These are phyloP conservation scores for Andrena flavipes DNA, from an alignment of 2,888 invertebrate species.

Conservation along the genomic window DNA sequence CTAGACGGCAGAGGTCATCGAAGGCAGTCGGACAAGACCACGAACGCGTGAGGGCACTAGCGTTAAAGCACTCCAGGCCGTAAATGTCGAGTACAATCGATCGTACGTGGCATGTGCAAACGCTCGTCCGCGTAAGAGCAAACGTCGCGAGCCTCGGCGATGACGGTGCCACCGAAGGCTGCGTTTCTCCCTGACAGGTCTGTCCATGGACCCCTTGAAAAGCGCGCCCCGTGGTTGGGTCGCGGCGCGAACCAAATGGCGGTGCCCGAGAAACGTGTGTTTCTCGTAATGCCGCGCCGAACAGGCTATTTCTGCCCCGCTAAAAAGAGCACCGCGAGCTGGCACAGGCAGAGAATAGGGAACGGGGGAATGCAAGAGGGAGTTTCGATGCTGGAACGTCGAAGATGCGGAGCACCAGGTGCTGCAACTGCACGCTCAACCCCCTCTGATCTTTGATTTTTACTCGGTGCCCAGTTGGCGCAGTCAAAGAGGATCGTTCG, in stretches of 20 bases:
- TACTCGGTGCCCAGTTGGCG: constrained; percentile 11
- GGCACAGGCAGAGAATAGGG: constrained; percentile 28
- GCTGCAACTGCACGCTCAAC: constrained; percentile 50
- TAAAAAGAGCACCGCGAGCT: constrained; percentile 57
- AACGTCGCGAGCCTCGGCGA: constrained; percentile 14
- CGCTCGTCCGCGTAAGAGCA: neutral
- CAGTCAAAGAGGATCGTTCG: constrained; percentile 31
- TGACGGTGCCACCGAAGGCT: constrained; percentile 17
- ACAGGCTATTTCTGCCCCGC: constrained; percentile 67
- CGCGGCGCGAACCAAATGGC: constrained; percentile 32
- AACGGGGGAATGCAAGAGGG: constrained; percentile 51
- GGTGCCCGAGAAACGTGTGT: constrained; percentile 29
- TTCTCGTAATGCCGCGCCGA: constrained; percentile 29
- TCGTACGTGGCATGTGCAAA: constrained; percentile 3
- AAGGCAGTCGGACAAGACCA: neutral
- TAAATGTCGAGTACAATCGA: constrained; percentile 7
- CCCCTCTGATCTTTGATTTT: constrained; percentile 64
- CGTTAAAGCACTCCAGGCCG: neutral
- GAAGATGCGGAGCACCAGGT: constrained; percentile 76
- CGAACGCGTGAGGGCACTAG: too few species aligned
- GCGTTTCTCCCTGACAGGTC: constrained; percentile 21
- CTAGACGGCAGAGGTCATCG: neutral
- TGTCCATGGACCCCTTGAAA: constrained; percentile 19
- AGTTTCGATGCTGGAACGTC: constrained; percentile 58
- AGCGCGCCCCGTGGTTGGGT: constrained; percentile 24